Percentiles rank a stretch among this genome's conserved stretches.
Evolutionary conservation across 2,797 vertebrate genomes (phyloP).

Genomic region (Ciconia nigra): DNA sequence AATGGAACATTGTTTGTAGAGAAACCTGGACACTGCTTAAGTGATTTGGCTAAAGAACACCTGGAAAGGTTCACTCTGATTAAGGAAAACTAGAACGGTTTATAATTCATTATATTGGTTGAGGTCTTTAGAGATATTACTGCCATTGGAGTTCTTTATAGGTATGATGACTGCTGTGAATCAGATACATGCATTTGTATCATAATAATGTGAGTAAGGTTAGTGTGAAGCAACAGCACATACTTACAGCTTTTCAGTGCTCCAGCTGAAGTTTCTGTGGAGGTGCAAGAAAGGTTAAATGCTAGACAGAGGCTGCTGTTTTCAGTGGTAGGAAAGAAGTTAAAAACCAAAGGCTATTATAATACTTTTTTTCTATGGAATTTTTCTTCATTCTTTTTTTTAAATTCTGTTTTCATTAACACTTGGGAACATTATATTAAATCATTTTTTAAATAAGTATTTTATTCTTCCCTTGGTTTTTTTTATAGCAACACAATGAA

Average conservation of each 20-base stretch:
- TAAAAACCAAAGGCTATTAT: neutral
- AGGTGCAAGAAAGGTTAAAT: neutral
- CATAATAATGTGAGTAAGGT: neutral
- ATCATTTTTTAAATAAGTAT: neutral
- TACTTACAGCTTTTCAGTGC: neutral
- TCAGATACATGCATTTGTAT: neutral
- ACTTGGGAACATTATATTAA: neutral
- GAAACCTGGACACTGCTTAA: constrained; percentile 17
- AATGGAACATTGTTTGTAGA: constrained; percentile 28
- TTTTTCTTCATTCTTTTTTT: neutral
- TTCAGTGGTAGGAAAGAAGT: neutral
- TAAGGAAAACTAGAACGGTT: neutral
- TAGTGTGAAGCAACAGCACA: neutral
- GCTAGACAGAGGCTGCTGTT: neutral
- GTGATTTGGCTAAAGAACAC: constrained; percentile 25
- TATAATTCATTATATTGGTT: neutral
- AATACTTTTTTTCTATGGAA: neutral
- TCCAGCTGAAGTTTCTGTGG: neutral
- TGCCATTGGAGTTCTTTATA: neutral
- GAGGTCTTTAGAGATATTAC: neutral
- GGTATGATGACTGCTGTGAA: neutral
- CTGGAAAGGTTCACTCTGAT: constrained; percentile 15
- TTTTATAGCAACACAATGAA: neutral
- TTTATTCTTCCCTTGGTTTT: neutral
- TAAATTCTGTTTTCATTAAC: neutral